Conservation (phyloP, 2,113 vertebrate genomes). For the Varanus komodoensis region DNA sequence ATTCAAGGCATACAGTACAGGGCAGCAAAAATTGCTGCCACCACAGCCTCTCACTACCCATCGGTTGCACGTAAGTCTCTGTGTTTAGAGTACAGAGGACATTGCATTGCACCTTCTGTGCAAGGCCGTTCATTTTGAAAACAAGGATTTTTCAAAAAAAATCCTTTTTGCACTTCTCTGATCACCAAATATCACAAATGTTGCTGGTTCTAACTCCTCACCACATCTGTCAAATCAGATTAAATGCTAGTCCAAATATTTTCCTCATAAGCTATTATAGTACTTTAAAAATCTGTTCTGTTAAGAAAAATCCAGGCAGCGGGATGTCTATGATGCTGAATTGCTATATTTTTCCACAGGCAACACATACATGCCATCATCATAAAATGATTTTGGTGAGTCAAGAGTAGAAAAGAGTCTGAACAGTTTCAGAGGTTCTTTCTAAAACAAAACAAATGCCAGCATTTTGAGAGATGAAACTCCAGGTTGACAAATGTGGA, state of each 20-base stretch:
- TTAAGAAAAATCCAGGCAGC: not conserved
- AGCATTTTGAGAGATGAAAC: constrained; percentile 18
- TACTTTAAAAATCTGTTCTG: not conserved
- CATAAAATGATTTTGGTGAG: constrained; percentile 4
- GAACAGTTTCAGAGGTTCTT: not conserved
- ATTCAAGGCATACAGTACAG: too few relatives aligned
- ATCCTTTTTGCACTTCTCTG: not conserved
- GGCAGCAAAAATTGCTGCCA: not conserved
- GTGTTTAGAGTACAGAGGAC: too few relatives aligned
- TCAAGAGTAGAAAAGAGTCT: not conserved
- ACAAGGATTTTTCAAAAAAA: not conserved
- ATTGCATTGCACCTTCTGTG: too few relatives aligned
- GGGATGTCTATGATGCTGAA: not conserved
- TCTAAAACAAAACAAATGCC: not conserved
- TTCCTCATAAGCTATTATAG: not conserved
- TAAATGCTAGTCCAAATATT: not conserved
- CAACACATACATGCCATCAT: not conserved
- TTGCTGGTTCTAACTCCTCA: not conserved
- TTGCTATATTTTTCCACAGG: not conserved
- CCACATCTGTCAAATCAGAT: not conserved
- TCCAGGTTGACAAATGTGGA: constrained; percentile 2
- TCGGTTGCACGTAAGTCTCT: too few relatives aligned
- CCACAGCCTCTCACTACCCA: not conserved
- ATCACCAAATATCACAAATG: not conserved
- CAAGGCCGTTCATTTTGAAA: not conserved